Evolutionary conservation across 2,113 vertebrate species (phyloP).

Genomic region (Caranx ignobilis): DNA sequence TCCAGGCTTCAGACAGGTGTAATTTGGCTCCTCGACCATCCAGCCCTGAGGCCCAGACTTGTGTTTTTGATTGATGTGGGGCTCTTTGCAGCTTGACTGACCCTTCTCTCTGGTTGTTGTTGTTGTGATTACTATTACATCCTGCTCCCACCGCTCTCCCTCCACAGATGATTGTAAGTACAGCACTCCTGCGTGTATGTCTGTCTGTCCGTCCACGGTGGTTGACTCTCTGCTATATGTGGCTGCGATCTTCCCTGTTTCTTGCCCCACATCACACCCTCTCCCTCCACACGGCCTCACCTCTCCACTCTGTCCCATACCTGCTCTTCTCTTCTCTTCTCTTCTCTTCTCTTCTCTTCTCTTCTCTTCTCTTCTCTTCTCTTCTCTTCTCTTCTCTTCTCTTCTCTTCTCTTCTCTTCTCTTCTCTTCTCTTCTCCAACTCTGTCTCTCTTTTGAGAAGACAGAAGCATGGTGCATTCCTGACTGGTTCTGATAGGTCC

Average conservation of each 20-base stretch:
- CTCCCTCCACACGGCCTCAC: conserved; percentile 59
- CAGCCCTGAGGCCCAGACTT: conserved; percentile 59
- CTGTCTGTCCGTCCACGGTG: conserved; percentile 92
- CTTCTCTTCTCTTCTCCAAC: conserved; percentile 20
- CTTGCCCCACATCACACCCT: conserved; percentile 62
- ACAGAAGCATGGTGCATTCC: conserved; percentile 88
- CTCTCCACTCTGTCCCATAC: conserved; percentile 64
- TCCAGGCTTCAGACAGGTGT: conserved; percentile 37
- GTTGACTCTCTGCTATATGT: conserved; percentile 87
- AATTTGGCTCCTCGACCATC: conserved; percentile 35
- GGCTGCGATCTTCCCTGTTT: conserved; percentile 85
- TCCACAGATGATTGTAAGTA: conserved; percentile 99
- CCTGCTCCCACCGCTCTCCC: conserved; percentile 86
- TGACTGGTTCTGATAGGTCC: conserved; percentile 78
- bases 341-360: conserved; percentile 20
- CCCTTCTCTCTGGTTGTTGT: conserved; percentile 87
- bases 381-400: conserved; percentile 17
- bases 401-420: conserved; percentile 49
- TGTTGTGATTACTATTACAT: conserved; percentile 85
- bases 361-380: conserved; percentile 21
- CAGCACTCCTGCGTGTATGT: conserved; percentile 92
- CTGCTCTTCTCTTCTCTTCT: conserved; percentile 22
- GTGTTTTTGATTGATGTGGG: conserved; percentile 83
- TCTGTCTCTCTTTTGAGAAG: conserved; percentile 73
- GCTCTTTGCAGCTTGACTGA: conserved; percentile 88